A percentile compares a stretch with the other conserved stretches of the same genome.
Evolutionary conservation across 1,140 invertebrate species (phyloP).

Genomic region (Papilio machaon): DNA sequence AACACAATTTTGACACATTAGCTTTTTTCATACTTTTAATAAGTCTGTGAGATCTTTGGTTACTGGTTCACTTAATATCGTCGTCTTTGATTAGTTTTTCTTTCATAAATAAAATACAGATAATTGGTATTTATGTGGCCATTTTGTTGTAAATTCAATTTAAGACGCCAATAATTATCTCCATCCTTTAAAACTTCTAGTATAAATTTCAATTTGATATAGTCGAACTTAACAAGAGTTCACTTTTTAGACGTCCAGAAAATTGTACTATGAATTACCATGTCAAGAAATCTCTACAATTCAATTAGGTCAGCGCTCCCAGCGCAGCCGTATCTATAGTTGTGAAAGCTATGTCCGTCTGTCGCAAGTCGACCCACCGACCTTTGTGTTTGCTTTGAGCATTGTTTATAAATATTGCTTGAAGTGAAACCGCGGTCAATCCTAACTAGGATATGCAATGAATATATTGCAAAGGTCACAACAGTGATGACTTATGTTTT

Average conservation of each 20-base stretch:
- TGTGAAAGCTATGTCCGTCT: constrained; percentile 9
- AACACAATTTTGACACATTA: too few relatives aligned
- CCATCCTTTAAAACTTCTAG: too few relatives aligned
- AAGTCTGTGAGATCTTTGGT: too few relatives aligned
- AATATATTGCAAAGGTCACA: neutral
- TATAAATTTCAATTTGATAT: too few relatives aligned
- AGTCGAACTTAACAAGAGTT: too few relatives aligned
- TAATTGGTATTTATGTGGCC: too few relatives aligned
- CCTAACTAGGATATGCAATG: neutral
- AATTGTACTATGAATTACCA: neutral
- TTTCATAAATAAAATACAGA: too few relatives aligned
- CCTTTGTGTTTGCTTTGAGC: constrained; percentile 11
- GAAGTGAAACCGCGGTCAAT: neutral
- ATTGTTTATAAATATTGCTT: constrained; percentile 20
- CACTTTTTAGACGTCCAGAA: neutral
- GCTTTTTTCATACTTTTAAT: too few relatives aligned
- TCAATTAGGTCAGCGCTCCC: constrained; percentile 5
- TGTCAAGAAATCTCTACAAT: neutral
- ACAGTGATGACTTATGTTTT: neutral
- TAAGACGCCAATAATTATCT: too few relatives aligned
- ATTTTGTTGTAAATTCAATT: too few relatives aligned
- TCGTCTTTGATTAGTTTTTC: too few relatives aligned
- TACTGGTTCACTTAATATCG: too few relatives aligned
- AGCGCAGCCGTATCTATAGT: neutral
- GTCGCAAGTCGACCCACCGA: neutral